Evolutionary conservation across 2,113 vertebrate genomes (phyloP).

Genomic region (Halichoerus grypus): DNA sequence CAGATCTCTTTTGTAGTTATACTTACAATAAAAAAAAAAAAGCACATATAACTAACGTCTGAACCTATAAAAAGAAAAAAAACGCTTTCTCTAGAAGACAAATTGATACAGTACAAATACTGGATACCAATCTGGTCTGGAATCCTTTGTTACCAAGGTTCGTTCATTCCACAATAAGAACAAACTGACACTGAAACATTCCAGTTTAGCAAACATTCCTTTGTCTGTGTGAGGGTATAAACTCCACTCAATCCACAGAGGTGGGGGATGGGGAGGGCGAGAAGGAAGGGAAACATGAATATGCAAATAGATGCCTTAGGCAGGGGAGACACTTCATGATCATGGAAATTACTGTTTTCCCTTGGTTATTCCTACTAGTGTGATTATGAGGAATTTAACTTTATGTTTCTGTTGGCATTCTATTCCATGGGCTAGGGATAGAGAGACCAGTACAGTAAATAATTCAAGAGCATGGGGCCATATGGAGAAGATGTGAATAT

Average conservation of each 20-base stretch:
- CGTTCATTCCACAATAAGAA: constrained; percentile 74
- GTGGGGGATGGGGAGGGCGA: constrained; percentile 65
- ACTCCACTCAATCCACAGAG: constrained; percentile 74
- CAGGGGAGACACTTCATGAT: constrained; percentile 59
- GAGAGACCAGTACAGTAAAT: constrained; percentile 65
- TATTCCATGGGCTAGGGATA: constrained; percentile 34
- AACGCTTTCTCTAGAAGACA: constrained; percentile 31
- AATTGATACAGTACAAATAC: constrained; percentile 25
- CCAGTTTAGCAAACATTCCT: constrained; percentile 74
- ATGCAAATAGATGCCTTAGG: constrained; percentile 84
- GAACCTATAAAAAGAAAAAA: constrained; percentile 30
- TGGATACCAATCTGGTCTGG: neutral
- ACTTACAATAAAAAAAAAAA: neutral
- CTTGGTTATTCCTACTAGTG: constrained; percentile 72
- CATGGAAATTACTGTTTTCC: constrained; percentile 78
- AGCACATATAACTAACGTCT: neutral
- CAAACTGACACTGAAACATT: constrained; percentile 78
- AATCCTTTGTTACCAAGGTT: neutral
- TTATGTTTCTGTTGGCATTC: constrained; percentile 57
- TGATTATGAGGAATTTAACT: constrained; percentile 72
- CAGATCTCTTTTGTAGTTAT: neutral
- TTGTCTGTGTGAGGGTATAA: constrained; percentile 80
- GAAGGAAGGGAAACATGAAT: constrained; percentile 71
- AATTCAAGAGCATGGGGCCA: constrained; percentile 36
- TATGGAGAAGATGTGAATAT: constrained; percentile 34